Percentiles rank a stretch among this genome's conserved stretches.
phyloP scores from a whole-genome alignment of 2,888 invertebrate species.

The Antheraea yamamai region DNA sequence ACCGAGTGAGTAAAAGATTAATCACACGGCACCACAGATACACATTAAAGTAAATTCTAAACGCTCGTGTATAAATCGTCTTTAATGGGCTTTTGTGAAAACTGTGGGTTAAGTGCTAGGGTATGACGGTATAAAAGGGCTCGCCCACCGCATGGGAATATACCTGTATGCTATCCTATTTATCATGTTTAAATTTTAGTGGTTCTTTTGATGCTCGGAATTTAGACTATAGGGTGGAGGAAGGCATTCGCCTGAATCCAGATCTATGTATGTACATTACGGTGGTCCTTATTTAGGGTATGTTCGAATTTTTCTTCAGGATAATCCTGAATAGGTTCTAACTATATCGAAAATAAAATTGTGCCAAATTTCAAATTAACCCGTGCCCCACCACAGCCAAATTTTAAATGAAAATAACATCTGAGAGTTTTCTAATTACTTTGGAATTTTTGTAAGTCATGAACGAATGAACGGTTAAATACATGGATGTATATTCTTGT shows the following conservation, averaged over 20 bases:
- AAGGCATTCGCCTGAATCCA: background rate
- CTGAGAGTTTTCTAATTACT: too few relatives aligned
- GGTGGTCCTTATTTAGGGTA: background rate
- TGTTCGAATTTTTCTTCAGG: background rate
- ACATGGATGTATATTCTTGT: too few relatives aligned
- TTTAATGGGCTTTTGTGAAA: conserved; percentile 56
- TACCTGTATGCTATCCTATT: conserved; percentile 2
- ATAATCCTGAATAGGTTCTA: too few relatives aligned
- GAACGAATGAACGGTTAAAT: too few relatives aligned
- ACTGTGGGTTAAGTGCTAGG: conserved; percentile 16
- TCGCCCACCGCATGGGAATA: conserved; percentile 12
- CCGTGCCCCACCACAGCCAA: too few relatives aligned
- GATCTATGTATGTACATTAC: too few relatives aligned
- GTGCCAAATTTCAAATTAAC: too few relatives aligned
- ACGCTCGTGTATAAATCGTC: conserved; percentile 72
- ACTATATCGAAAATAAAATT: too few relatives aligned
- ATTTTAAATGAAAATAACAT: too few relatives aligned
- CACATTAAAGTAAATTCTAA: conserved; percentile 74
- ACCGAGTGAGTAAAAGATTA: conserved; percentile 54
- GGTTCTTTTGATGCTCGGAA: conserved; percentile 10
- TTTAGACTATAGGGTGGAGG: background rate
- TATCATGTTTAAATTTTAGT: conserved; percentile 8
- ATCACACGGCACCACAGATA: conserved; percentile 62
- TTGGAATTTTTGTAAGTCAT: too few relatives aligned
- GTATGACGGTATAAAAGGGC: conserved; percentile 11